Percentiles rank a stretch among this genome's conserved stretches.
These are phyloP conservation scores for Chelonus insularis DNA, from an alignment of 1,140 invertebrate genomes.

Conservation along the genomic window DNA sequence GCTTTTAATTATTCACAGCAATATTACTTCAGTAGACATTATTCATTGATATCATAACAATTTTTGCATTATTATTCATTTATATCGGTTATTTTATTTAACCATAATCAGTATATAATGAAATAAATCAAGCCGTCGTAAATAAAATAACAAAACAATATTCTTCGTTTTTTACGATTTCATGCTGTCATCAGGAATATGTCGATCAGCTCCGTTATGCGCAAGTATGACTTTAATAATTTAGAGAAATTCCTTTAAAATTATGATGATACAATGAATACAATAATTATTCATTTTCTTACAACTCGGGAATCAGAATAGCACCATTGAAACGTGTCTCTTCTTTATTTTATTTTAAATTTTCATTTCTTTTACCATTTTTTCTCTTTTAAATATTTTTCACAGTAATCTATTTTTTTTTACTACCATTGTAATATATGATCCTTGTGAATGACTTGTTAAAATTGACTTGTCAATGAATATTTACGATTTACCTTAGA, in stretches of 20 bases:
- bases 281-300: neutral
- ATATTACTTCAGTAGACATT: neutral
- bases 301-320: constrained; percentile 16
- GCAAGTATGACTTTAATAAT: constrained; percentile 67
- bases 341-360: neutral
- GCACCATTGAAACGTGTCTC: neutral
- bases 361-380: neutral
- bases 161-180: constrained; percentile 51
- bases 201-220: constrained; percentile 78
- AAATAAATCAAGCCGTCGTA: neutral
- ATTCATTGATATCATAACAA: neutral
- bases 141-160: constrained; percentile 18
- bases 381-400: neutral
- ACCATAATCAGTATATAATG: neutral
- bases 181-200: constrained; percentile 73
- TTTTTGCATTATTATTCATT: neutral
- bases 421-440: too few relatives aligned
- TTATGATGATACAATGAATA: constrained; percentile 15
- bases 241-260: constrained; percentile 24
- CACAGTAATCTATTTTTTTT: neutral
- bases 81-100: neutral
- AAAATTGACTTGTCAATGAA: neutral
- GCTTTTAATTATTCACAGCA: too few relatives aligned
- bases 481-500: neutral
- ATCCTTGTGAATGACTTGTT: too few relatives aligned